phyloP scores from a whole-genome alignment of 1,140 invertebrate genomes.

The Euwallacea fornicatus region DNA sequence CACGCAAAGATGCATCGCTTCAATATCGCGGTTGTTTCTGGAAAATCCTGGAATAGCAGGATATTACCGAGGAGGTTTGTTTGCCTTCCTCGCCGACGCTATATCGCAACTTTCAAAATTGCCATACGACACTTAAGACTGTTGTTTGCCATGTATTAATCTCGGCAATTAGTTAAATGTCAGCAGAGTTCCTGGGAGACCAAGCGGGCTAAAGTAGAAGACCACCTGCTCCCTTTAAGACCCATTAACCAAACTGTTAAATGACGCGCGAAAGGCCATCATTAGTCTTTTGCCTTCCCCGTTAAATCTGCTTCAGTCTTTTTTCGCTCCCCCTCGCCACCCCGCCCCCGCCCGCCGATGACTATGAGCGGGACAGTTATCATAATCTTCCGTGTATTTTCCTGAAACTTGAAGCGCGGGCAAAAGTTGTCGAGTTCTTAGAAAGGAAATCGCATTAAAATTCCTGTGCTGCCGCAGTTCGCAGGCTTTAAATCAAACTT shows the following conservation, averaged over 20 bases:
- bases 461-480: conserved; percentile 18
- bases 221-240: conserved; percentile 18
- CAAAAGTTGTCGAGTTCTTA: neutral
- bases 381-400: neutral
- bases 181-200: neutral
- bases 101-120: no score
- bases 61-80: no score
- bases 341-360: no score
- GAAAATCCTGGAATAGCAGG: no score
- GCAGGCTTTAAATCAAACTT: conserved; percentile 33
- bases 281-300: neutral
- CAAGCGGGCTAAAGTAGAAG: conserved; percentile 17
- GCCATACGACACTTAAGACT: no score
- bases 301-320: no score
- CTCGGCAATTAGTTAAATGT: neutral
- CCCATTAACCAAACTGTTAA: conserved; percentile 21
- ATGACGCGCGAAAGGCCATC: conserved; percentile 21
- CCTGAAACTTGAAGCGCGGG: neutral
- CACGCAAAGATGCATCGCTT: no score
- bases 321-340: no score
- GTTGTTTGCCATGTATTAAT: neutral
- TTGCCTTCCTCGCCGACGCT: no score
- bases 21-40: no score
- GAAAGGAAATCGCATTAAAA: conserved; percentile 30
- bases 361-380: neutral